Evolutionary conservation across 2,888 invertebrate genomes (phyloP), one percentile per base, ranked within the genome.

Genomic region (Auanema sp.): DNA sequence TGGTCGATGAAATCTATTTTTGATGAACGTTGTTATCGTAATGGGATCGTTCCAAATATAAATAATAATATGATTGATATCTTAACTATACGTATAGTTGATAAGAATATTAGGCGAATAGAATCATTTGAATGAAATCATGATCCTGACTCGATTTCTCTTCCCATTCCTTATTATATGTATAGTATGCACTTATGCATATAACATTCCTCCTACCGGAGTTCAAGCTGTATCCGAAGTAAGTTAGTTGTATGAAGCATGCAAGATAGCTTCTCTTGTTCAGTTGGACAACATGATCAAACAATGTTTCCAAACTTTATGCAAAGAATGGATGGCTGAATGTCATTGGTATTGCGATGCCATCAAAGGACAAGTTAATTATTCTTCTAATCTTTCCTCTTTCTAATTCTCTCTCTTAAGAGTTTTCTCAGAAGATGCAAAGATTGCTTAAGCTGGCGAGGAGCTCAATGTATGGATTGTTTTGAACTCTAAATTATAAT

Each of bases 271-370:
- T 42, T 21, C 18, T 33, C 4, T 61, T 21, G 52, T 75, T 52
- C 66, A 79, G 74, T 66, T 79, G 18, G 79, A 79, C 49, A 70
- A 58, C 6, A 75, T 79, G 76, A 76, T 79, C 43, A 66, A 67
- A 8, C 76, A 77, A 60, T 79, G 79, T 61, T 73, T 79, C 49
- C 76, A 72, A 65, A 77, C 77, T 18, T 59, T 71, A 14, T 79
- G 79, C 69, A 76, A 76, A 59, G 75, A 79, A 57, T 79, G 77
- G 77, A 78, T 79, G 75, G 66, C 75, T 18, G 79, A 79, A 41
- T 79, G 78, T 58, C 78, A 78, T 54, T 79, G 77, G 78, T 75
- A 66, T 61, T 79, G 79, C 52, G 79, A 79, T 60, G 65, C 75
- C 42, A 58, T 71, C 25, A 78, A 78, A 73, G 75, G 72, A 64